Base-by-base conservation (phyloP, 64 coral and sea anemone genomes). In the Cladopsammia gracilis region DNA sequence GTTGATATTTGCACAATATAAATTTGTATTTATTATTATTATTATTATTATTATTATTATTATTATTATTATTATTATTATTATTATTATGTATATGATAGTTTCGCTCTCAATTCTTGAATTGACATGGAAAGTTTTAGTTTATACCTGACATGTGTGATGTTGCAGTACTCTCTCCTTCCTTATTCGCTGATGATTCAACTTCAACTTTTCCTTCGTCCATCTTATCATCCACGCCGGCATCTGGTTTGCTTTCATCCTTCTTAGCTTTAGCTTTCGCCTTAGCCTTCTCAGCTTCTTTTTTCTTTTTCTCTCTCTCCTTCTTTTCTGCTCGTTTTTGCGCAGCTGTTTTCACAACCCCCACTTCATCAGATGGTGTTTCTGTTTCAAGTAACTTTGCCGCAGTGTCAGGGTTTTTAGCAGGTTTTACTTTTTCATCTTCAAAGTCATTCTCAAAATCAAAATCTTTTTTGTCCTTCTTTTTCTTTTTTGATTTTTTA, bases 291-390 rank as follows among this genome's bases (percentile, higher is more conserved):
- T 99, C 94, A 48, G 90, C 82, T 71, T 92, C 97, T 34, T 88
- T 96, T 73, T 99, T 99, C 85, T 96, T 96, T 74, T 96, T 99
- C 64, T 96, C 98, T 84, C 98, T 93, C 76, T 99, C 98, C 74
- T 99, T 99, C 56, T 99, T 99, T 48, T 99, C 98, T 25, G 98
- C 98, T 92, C 94, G 77, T 80, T 99, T 99, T 82, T 99, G 98
- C 23, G 98, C 98, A 52, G 98, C 98, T 58, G 94, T 99, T 87
- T 99, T 99, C 1, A 99, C 69, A 16, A 76, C 69, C 15, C 44
- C 91, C 46, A 68, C 54, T 25, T 93, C 87, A 34, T 89, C 79
- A 4, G 81, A 67, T 23, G 54, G 52, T 15, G 69, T 52, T 25
- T 76, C 58, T 12, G 24, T 57, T 26, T 80, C 88, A 57, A 43